Base-by-base conservation (phyloP, 30 jellyfish, hydroid and myxozoan species). In the Cassiopea xamachana region DNA sequence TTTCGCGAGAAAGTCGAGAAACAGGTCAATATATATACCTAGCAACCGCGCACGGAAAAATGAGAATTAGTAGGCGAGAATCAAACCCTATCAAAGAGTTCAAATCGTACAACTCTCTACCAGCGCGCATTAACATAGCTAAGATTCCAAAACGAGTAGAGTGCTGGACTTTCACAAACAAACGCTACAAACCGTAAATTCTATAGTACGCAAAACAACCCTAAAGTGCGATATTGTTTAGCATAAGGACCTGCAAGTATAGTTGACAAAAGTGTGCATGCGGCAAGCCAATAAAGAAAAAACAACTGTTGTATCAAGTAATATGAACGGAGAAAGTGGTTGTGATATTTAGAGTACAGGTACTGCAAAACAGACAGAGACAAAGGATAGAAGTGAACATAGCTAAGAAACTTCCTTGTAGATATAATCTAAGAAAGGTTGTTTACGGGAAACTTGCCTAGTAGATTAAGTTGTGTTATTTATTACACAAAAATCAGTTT, bases 11-110 rank as follows among this genome's bases (percentile, higher is more conserved):
- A 14, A 1, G 27, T 71, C 51, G 80, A 71, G 7, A 51, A 71
- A 71, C 80, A 71, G 80, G 80, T 71, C 80, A 71, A 12, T 43
- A 7, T 2, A 51, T 12, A 51, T 71, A 43, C 80, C 58, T 71
- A 71, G 80, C 80, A 71, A 71, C 80, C 39, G 12, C 12, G 12
- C 64, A 55, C 64, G 7, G 39, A 12, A 19, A 71, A 5, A 12
- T 71, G 55, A n/a, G 39, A 71, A 1, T 17, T 8, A 19, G 15
- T 0, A 55, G 50, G 51, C 80, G 55, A 1, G n/a, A 71, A 71
- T 14, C 7, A 1, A 19, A 27, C 10, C 10, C 3, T 71, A n/a
- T 71, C 80, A 71, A 16, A 71, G 58, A 2, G 2, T 7, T 55
- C 80, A 1, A 19, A 71, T 14, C n/a, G 27, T 27, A 2, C 51